Evolutionary conservation across 1,140 invertebrate species (phyloP), one percentile per base, ranked within the genome.

Genomic region (Aphis craccivora): DNA sequence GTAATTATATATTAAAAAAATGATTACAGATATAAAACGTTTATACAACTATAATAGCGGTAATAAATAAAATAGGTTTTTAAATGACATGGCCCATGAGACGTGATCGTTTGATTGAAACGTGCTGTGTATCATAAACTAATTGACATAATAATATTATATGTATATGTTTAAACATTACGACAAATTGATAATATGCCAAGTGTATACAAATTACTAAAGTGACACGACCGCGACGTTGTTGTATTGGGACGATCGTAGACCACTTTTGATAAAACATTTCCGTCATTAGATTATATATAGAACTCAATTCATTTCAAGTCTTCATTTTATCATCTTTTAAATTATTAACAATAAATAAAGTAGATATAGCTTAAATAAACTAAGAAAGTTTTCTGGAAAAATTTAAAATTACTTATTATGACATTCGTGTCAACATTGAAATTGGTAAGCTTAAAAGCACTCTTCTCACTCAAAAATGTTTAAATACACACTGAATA

Each of bases 81-180:
- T 67, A 90, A 90, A 43, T 43, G 37, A 4, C 23, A 11, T 76
- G 14, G 60, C 30, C 60, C 60, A n/a, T 76, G 37, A 90, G 37
- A 43, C 89, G 89, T 40, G 89, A 90, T 90, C 30, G 89, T 90
- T 40, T 43, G n/a, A 67, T 67, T 30, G 53, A 43, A 90, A 67
- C 89, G 89, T 90, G 53, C 9, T 1, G n/a, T 37, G 88, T 60
- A 40, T 67, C 37, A n/a, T 90, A 60, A 60, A 67, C 55, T 40
- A 48, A 90, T 67, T 43, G 23, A n/a, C 53, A 43, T 76, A 40
- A 35, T 89, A 87, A 23, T 23, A 89, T 14, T n/a, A 60, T 40
- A 40, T 43, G 43, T 7, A 40, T 43, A 67, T 7, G 89, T 43
- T 90, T 45, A 60, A 60, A 90, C 53, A 35, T 55, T 23, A 30